Percentiles rank a stretch among this genome's conserved stretches.
Conservation (phyloP, 2,888 invertebrate species). For the Hoplodrina ambigua region DNA sequence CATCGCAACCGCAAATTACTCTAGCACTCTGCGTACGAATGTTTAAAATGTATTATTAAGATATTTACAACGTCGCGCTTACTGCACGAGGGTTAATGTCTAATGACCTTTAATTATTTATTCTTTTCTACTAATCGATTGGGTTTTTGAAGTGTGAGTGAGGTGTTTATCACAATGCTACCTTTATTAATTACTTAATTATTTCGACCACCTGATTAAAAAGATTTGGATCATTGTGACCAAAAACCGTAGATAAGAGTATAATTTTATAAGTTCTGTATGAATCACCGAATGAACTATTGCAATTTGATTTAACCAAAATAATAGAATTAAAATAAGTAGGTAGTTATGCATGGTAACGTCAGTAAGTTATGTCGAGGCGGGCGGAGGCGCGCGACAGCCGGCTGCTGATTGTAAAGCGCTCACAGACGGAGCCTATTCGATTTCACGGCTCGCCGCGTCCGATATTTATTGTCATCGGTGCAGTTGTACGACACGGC, state of each 20-base stretch:
- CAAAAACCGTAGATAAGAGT: neutral
- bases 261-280: neutral
- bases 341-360: slow-evolving; percentile 83
- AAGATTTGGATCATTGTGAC: neutral
- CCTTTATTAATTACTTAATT: neutral
- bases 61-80: slow-evolving; percentile 75
- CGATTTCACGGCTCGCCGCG: slow-evolving; percentile 90
- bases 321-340: slow-evolving; percentile 74
- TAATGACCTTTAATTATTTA: slow-evolving; percentile 77
- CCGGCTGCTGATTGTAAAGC: slow-evolving; percentile 90
- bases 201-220: neutral
- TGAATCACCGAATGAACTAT: neutral
- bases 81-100: slow-evolving; percentile 74
- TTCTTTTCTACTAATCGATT: slow-evolving; percentile 40
- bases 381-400: slow-evolving; percentile 78
- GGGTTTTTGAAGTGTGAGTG: neutral
- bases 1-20: slow-evolving; percentile 88
- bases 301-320: slow-evolving; percentile 53
- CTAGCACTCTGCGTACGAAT: slow-evolving; percentile 84
- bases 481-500: slow-evolving; percentile 89
- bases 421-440: slow-evolving; percentile 90
- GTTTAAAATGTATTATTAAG: slow-evolving; percentile 87
- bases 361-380: slow-evolving; percentile 83
- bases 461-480: slow-evolving; percentile 90
- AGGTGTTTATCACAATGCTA: neutral